Evolutionary conservation across 2,888 invertebrate genomes (phyloP), one percentile per base, ranked within the genome.

Genomic region (Tupiocoris notatus): DNA sequence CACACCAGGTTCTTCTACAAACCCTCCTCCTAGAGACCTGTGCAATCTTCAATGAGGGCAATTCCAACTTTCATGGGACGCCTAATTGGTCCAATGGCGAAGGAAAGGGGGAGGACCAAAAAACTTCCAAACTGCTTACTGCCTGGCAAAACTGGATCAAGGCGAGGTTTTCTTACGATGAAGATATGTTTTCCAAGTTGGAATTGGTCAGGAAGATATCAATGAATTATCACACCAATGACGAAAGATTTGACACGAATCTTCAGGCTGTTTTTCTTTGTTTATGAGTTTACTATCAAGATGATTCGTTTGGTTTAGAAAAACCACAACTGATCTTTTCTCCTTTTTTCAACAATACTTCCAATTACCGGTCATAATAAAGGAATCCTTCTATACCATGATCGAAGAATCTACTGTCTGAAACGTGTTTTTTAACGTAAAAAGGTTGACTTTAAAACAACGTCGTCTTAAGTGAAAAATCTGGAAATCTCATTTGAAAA

Each of bases 1-100:
- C 54, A 23, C 57, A 12, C 23, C 59, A 6, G 18, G 59, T 59
- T 59, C 59, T 18, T 59, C 59, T 21, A 24, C 61, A 20, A 21
- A 3, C 61, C 17, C 12, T 24, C 70, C 23, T 25, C 23, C 24
- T 70, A 18, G 57, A 21, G 58, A 23, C 70, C 70, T 59, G 70
- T 59, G 17, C 70, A 70, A 70, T 59, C 70, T 70, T 70, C 23
- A 23, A 58, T 24, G 70, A 70, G 70, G 61, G 70, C 70, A 70
- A 70, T 70, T 22, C 58, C 58, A 59, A 70, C 23, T 70, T 70
- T 70, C 70, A 23, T 70, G 59, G 61, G 17, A 23, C 70, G 12
- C 59, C 61, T 70, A 70, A 70, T 70, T 70, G 70, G 70, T 18
- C 21, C 58, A 23, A 59, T 22, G 59, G 24, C 1, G 58, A 12